These are phyloP conservation scores for Nothoprocta perdicaria DNA, from an alignment of 2,113 vertebrate genomes.

Conservation along the genomic window DNA sequence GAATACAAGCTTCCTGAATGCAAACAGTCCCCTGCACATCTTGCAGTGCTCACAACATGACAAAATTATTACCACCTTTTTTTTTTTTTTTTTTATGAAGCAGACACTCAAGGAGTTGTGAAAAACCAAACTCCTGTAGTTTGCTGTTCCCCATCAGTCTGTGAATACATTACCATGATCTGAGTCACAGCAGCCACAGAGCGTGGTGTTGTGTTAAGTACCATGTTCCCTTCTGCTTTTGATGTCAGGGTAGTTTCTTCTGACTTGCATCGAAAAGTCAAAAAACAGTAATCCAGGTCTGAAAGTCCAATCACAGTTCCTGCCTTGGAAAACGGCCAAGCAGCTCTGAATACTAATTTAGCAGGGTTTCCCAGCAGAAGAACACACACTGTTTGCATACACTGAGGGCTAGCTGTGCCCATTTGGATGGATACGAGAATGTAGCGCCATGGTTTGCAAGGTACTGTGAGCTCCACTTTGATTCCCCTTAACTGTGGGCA, in stretches of 20 bases:
- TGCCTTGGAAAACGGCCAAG: not conserved
- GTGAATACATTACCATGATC: not conserved
- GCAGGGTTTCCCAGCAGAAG: not conserved
- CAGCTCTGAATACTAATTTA: not conserved
- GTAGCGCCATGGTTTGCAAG: not conserved
- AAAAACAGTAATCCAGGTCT: not conserved
- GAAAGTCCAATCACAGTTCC: not conserved
- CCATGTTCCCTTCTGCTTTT: not conserved
- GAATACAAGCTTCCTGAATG: not conserved
- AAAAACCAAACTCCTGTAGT: not conserved
- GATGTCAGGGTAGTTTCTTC: not conserved
- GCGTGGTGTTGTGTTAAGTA: accelerated
- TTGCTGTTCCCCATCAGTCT: not conserved
- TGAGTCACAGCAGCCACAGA: not conserved
- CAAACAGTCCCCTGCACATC: not conserved
- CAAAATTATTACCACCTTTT: not conserved
- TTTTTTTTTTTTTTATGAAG: not conserved
- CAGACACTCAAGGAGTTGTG: not conserved
- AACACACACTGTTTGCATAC: accelerated
- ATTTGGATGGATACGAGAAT: accelerated
- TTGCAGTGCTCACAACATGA: not conserved
- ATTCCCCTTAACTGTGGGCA: not conserved
- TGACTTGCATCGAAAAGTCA: not conserved
- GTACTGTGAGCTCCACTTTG: not conserved
- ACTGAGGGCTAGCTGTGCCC: not conserved